Evolutionary conservation across 2,888 invertebrate species (phyloP).

Genomic region (Drosophila mulleri): DNA sequence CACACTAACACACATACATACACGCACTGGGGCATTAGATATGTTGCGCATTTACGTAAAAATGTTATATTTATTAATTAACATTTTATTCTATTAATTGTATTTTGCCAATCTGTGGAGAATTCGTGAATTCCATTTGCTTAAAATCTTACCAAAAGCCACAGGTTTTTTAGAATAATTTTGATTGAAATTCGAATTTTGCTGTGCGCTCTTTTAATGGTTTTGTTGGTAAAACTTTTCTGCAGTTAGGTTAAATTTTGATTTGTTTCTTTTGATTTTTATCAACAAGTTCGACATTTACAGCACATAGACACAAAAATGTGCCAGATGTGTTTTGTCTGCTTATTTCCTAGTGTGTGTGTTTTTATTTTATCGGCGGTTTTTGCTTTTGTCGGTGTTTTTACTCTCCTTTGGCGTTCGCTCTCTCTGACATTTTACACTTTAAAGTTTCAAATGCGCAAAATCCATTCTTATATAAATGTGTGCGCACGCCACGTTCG

Average conservation of each 20-base stretch:
- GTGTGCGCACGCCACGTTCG: slow-evolving; percentile 52
- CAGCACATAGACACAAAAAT: slow-evolving; percentile 29
- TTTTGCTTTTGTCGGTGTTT: slow-evolving; percentile 53
- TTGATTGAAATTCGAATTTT: slow-evolving; percentile 13
- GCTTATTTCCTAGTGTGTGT: slow-evolving; percentile 33
- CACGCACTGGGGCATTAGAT: slow-evolving; percentile 19
- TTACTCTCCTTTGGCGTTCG: slow-evolving; percentile 28
- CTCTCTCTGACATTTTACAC: slow-evolving; percentile 53
- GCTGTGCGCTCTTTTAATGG: slow-evolving; percentile 15
- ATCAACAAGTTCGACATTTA: slow-evolving; percentile 29
- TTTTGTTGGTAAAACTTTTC: slow-evolving; percentile 68
- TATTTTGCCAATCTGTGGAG: slow-evolving; percentile 22
- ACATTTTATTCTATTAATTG: slow-evolving; percentile 22
- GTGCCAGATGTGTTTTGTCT: slow-evolving; percentile 19
- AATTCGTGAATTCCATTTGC: slow-evolving; percentile 7
- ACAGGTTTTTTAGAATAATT: slow-evolving; percentile 13
- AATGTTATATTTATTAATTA: neutral
- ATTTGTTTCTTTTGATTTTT: slow-evolving; percentile 6
- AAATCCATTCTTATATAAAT: slow-evolving; percentile 59
- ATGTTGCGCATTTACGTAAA: slow-evolving; percentile 32
- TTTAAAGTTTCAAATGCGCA: slow-evolving; percentile 78
- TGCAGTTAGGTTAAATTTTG: slow-evolving; percentile 3
- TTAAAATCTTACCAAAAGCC: slow-evolving; percentile 72
- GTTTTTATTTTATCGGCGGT: slow-evolving; percentile 32
- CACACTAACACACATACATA: slow-evolving; percentile 23